phyloP scores from a whole-genome alignment of 2,113 vertebrate genomes.

The Fukomys damarensis region DNA sequence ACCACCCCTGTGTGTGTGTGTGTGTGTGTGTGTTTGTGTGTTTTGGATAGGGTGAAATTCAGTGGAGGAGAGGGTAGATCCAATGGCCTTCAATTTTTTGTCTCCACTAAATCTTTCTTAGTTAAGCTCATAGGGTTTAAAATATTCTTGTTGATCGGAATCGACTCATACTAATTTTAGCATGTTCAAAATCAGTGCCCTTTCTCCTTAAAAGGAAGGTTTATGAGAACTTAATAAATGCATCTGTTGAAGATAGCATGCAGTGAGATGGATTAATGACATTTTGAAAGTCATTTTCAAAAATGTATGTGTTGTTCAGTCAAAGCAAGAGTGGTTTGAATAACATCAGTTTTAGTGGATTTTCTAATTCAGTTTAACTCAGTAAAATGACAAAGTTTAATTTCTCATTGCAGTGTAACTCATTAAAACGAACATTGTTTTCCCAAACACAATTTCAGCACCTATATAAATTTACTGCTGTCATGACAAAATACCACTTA shows the following conservation, averaged over 20 bases:
- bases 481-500: neutral
- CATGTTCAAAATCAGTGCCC: neutral
- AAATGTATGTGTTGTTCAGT: constrained; percentile 23
- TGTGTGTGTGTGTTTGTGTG: neutral
- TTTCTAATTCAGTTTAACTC: neutral
- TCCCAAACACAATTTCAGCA: constrained; percentile 8
- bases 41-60: neutral
- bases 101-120: neutral
- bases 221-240: neutral
- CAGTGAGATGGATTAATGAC: neutral
- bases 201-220: neutral
- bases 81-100: neutral
- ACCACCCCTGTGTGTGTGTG: neutral
- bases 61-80: neutral
- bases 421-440: constrained; percentile 15
- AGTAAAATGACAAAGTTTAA: neutral
- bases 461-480: neutral
- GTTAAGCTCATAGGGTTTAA: constrained; percentile 16
- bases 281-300: constrained; percentile 23
- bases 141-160: neutral
- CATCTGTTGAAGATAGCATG: neutral
- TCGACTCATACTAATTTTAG: neutral
- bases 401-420: neutral
- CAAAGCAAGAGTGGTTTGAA: neutral
- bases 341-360: neutral